phyloP scores from a whole-genome alignment of 2,888 invertebrate genomes.

The Cryptops parisi region DNA sequence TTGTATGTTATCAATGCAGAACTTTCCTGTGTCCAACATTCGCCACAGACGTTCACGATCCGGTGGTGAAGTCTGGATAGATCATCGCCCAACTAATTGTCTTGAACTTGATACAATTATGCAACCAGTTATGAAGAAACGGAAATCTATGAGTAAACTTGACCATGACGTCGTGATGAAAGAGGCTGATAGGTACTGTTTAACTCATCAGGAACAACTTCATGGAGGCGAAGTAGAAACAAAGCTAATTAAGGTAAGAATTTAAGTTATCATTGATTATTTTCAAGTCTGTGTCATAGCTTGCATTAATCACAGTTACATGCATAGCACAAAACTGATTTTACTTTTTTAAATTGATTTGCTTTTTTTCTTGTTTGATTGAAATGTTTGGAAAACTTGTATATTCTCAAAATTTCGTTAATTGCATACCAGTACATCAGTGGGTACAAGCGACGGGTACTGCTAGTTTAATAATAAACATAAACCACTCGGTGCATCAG shows the following conservation, averaged over 20 bases:
- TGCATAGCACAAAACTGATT: too few species aligned
- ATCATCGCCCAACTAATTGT: slow-evolving; percentile 58
- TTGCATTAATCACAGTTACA: too few species aligned
- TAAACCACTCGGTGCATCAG: too few species aligned
- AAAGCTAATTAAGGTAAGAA: slow-evolving; percentile 66
- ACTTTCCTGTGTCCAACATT: slow-evolving; percentile 51
- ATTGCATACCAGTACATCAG: too few species aligned
- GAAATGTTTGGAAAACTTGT: too few species aligned
- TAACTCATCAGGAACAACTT: slow-evolving; percentile 83
- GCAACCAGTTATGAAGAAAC: slow-evolving; percentile 66
- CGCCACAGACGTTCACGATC: slow-evolving; percentile 69
- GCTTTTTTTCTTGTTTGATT: too few species aligned
- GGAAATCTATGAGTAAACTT: slow-evolving; percentile 69
- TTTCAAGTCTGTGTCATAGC: too few species aligned
- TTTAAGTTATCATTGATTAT: too few species aligned
- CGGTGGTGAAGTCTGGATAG: slow-evolving; percentile 64
- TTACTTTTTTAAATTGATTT: too few species aligned
- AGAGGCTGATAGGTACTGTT: slow-evolving; percentile 66
- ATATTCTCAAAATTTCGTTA: too few species aligned
- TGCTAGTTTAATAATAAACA: too few species aligned
- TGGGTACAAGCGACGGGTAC: too few species aligned
- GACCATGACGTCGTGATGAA: slow-evolving; percentile 47
- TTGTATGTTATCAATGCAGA: slow-evolving; percentile 32
- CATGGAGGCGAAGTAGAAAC: slow-evolving; percentile 87
- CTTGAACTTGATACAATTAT: slow-evolving; percentile 72